A percentile compares a stretch with the other conserved stretches of the same genome.
These are phyloP conservation scores for Phrynosoma platyrhinos DNA, from an alignment of 2,113 vertebrate species.

Conservation along the genomic window DNA sequence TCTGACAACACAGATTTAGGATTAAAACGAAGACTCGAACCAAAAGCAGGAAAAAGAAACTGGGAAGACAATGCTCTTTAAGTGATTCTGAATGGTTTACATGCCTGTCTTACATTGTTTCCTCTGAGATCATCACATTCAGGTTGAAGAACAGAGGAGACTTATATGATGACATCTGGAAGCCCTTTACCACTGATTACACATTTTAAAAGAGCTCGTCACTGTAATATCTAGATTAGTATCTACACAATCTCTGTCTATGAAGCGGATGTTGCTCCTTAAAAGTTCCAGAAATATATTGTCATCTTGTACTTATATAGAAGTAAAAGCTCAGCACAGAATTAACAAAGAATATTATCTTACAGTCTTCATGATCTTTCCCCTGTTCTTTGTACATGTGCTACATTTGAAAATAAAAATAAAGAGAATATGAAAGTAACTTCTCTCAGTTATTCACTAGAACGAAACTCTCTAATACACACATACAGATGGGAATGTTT, in stretches of 20 bases:
- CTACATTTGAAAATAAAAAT: constrained; percentile 18
- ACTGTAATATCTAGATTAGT: constrained; percentile 26
- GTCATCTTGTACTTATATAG: constrained; percentile 25
- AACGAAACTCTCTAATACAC: background rate
- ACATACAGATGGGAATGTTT: constrained; percentile 2
- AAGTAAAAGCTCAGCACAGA: constrained; percentile 35
- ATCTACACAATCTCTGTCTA: constrained; percentile 10
- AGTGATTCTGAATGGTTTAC: constrained; percentile 48
- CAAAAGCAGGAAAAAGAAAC: constrained; percentile 6
- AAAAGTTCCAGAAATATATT: constrained; percentile 40
- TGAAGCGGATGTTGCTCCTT: constrained; percentile 9
- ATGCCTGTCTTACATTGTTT: constrained; percentile 7
- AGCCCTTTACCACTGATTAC: constrained; percentile 46
- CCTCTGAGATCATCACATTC: constrained; percentile 28
- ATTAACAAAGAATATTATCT: background rate
- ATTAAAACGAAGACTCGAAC: constrained; percentile 1
- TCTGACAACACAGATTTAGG: background rate
- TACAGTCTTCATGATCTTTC: background rate
- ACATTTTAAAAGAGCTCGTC: constrained; percentile 38
- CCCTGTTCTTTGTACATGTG: constrained; percentile 13
- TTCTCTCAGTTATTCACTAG: background rate
- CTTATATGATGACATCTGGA: constrained; percentile 42
- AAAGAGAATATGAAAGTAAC: background rate
- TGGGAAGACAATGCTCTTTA: constrained; percentile 23
- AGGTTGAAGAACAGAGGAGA: constrained; percentile 41